Conservation (phyloP, 2,888 invertebrate genomes). For the Drosophila histrio region DNA sequence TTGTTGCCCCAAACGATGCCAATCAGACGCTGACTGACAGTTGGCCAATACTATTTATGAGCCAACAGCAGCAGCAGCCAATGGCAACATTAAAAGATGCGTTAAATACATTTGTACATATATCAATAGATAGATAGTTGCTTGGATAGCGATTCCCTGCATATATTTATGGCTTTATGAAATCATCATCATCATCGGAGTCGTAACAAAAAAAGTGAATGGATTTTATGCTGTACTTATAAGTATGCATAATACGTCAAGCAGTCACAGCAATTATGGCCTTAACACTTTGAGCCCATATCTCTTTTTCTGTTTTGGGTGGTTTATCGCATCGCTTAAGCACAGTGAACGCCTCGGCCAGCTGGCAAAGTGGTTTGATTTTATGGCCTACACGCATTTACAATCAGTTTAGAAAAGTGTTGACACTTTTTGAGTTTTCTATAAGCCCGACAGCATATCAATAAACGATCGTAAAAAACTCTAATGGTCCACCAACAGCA, state of each 20-base stretch:
- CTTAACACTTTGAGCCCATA: slow-evolving; percentile 49
- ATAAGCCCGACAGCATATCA: slow-evolving; percentile 48
- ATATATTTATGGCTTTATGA: slow-evolving; percentile 63
- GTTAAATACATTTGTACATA: slow-evolving; percentile 63
- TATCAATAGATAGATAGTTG: slow-evolving; percentile 1
- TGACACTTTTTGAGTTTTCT: slow-evolving; percentile 62
- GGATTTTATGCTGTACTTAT: slow-evolving; percentile 72
- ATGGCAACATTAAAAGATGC: slow-evolving; percentile 58
- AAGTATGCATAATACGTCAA: slow-evolving; percentile 42
- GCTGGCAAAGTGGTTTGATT: slow-evolving; percentile 37
- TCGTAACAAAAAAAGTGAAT: slow-evolving; percentile 73
- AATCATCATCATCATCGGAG: slow-evolving; percentile 40
- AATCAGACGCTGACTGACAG: slow-evolving; percentile 56
- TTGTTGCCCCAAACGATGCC: slow-evolving; percentile 52
- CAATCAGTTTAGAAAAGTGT: slow-evolving; percentile 61
- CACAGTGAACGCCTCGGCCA: slow-evolving; percentile 5
- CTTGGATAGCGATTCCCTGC: neutral
- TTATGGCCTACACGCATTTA: slow-evolving; percentile 63
- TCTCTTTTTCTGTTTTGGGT: slow-evolving; percentile 55
- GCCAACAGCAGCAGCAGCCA: slow-evolving; percentile 43
- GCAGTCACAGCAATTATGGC: slow-evolving; percentile 46
- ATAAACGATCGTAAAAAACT: slow-evolving; percentile 69
- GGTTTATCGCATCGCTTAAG: slow-evolving; percentile 48
- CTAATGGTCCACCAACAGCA: slow-evolving; percentile 25
- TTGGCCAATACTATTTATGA: slow-evolving; percentile 66